A percentile compares a stretch with the other conserved stretches of the same genome.
Conservation (phyloP, 2,888 invertebrate genomes). For the Himalopsyche anomala region DNA sequence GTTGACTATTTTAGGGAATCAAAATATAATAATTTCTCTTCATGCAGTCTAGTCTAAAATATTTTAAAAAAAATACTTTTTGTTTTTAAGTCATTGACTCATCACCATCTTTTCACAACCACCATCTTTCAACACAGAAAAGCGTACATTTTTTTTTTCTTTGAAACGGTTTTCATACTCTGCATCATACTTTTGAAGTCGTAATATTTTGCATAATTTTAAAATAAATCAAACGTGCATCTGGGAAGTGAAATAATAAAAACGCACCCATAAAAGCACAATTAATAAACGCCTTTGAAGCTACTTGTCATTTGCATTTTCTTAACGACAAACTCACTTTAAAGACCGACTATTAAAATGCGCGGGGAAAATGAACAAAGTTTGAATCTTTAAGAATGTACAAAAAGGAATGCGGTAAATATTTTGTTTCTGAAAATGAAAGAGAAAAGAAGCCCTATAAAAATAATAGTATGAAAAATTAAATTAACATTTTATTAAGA, state of each 20-base stretch:
- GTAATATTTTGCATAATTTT: slow-evolving; percentile 3
- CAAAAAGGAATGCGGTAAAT: neutral
- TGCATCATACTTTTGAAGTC: neutral
- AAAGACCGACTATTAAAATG: slow-evolving; percentile 53
- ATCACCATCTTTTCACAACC: too few species aligned
- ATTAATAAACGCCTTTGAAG: slow-evolving; percentile 62
- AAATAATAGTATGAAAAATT: too few species aligned
- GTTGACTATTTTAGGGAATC: too few species aligned
- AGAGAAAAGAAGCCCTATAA: too few species aligned
- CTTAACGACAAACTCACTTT: slow-evolving; percentile 63
- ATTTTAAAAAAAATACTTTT: too few species aligned
- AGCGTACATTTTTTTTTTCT: too few species aligned
- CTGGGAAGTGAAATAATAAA: slow-evolving; percentile 32
- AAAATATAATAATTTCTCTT: too few species aligned
- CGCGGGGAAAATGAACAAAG: slow-evolving; percentile 22
- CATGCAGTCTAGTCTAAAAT: too few species aligned
- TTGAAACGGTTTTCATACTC: too few species aligned
- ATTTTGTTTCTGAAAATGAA: neutral
- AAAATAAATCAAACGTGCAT: neutral
- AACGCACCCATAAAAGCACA: slow-evolving; percentile 50
- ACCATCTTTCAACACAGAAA: too few species aligned
- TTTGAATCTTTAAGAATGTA: slow-evolving; percentile 2
- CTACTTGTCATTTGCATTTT: slow-evolving; percentile 65
- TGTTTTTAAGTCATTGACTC: too few species aligned
- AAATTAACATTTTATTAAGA: too few species aligned